phyloP scores from a whole-genome alignment of 2,888 invertebrate species.

The Escarpia spicata region DNA sequence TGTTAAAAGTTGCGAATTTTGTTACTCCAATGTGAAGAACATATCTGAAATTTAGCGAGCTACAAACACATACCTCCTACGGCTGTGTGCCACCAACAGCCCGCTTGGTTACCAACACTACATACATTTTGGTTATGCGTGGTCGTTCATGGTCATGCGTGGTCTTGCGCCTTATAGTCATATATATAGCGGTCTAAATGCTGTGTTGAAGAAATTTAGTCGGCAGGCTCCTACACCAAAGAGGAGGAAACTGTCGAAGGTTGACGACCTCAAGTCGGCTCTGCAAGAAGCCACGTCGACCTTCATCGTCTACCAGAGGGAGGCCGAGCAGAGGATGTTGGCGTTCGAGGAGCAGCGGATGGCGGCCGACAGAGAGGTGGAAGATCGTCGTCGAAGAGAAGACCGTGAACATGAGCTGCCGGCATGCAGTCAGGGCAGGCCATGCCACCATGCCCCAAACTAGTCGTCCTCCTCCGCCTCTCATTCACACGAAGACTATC shows the following conservation, averaged over 20 bases:
- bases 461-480: neutral
- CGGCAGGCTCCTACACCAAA: neutral
- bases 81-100: too few relatives aligned
- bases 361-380: neutral
- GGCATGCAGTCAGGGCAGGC: neutral
- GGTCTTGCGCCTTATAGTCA: too few relatives aligned
- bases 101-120: too few relatives aligned
- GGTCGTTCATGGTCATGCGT: too few relatives aligned
- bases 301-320: neutral
- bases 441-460: neutral
- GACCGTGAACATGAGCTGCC: neutral
- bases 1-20: too few relatives aligned
- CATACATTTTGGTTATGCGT: too few relatives aligned
- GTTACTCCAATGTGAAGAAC: too few relatives aligned
- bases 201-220: neutral
- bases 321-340: neutral
- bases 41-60: too few relatives aligned
- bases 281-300: neutral
- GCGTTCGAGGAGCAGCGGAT: neutral
- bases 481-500: neutral
- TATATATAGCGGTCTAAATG: neutral
- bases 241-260: neutral
- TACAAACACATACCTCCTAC: too few relatives aligned
- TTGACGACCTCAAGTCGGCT: neutral
- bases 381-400: neutral